Evolutionary conservation across 2,888 invertebrate genomes (phyloP).

Genomic region (Synanthedon vespiformis): DNA sequence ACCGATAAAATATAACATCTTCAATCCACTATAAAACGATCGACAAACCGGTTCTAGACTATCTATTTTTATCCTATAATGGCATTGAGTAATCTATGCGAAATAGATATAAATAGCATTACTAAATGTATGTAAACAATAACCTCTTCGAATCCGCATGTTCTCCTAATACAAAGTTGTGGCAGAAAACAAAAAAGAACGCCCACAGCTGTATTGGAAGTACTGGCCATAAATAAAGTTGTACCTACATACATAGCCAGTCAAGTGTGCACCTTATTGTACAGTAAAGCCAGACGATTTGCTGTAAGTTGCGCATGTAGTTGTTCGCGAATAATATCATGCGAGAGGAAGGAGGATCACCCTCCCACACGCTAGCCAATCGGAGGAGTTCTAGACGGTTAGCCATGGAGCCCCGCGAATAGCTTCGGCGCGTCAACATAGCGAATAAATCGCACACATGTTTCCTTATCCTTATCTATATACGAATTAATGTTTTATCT

Average conservation of each 20-base stretch:
- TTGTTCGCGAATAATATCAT: slow-evolving; percentile 36
- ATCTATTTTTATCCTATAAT: too few species aligned
- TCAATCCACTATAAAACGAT: slow-evolving; percentile 4
- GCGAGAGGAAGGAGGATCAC: slow-evolving; percentile 67
- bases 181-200: too few species aligned
- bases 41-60: too few species aligned
- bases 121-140: not conserved
- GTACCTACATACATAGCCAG: not conserved
- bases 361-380: slow-evolving; percentile 59
- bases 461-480: slow-evolving; percentile 4
- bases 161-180: not conserved
- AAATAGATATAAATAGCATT: too few species aligned
- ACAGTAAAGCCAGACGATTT: slow-evolving; percentile 40
- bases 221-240: not conserved
- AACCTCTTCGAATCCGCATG: not conserved
- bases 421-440: slow-evolving; percentile 29
- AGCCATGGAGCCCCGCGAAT: slow-evolving; percentile 20
- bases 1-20: slow-evolving; percentile 25
- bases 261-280: slow-evolving; percentile 17
- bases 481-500: slow-evolving; percentile 9
- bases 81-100: too few species aligned
- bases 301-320: slow-evolving; percentile 16
- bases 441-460: slow-evolving; percentile 55
- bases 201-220: too few species aligned
- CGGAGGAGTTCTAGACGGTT: slow-evolving; percentile 34